Base-by-base conservation (phyloP, 2,888 invertebrate genomes). In the Ochropleura leucogaster region DNA sequence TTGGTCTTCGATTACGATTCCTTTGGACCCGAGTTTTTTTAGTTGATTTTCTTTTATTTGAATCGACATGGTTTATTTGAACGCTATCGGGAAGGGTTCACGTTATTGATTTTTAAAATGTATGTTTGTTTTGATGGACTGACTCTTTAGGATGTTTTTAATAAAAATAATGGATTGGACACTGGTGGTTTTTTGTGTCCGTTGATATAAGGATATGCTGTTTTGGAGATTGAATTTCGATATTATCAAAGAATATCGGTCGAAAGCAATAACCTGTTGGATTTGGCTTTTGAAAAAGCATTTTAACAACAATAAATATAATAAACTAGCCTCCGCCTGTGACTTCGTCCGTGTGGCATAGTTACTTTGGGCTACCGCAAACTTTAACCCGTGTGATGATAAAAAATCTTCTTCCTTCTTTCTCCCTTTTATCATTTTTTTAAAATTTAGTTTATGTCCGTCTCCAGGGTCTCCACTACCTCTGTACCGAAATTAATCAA, bases 51-150 rank as follows among this genome's bases (percentile, higher is more conserved):
- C 87, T 92, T 94, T 94, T 93, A 92, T 94, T 93, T 89, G 90
- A 92, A 93, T 93, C 91, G 89, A 87, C 87, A 88, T 89, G 92
- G 91, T 90, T 93, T 95, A 94, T 95, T 94, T 94, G 93, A 92
- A 92, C 92, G 89, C 87, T 93, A 94, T 95, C 93, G 92, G 91
- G 89, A 94, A 95, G 95, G 95, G 95, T 94, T 94, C 91, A 80
- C 72, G 72, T 86, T 96, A 95, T 96, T 96, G 95, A 95, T 95
- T 96, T 95, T 95, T 89, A 88, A 92, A 92, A 92, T 89, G 90
- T 87, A 91, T 95, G 93, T 96, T 95, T 95, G 92, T 92, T 93
- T 92, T 95, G 93, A 94, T 94, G 93, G 92, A 87, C 83, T 88
- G 90, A 91, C 91, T 92, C 88, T 93, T 92, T 92, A 90, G 89